Evolutionary conservation across 1,140 invertebrate genomes (phyloP).

Genomic region (Drosophila orena): DNA sequence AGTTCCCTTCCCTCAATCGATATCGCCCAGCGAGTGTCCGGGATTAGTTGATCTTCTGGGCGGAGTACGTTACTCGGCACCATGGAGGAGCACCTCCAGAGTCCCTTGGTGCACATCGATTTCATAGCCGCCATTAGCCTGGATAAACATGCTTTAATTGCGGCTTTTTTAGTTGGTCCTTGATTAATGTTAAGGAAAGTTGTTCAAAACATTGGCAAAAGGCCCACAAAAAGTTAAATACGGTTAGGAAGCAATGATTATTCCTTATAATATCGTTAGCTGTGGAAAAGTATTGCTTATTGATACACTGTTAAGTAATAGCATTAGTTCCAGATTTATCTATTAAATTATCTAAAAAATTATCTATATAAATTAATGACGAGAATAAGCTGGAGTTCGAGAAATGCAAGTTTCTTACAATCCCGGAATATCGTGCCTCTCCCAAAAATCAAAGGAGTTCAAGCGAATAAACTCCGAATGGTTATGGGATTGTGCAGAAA

Average conservation of each 20-base stretch:
- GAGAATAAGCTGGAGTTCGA: not conserved
- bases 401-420: not conserved
- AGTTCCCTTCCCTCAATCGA: not conserved
- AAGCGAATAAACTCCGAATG: constrained; percentile 16
- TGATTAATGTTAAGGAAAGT: not conserved
- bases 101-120: constrained; percentile 1
- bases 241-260: not conserved
- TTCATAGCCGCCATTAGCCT: not conserved
- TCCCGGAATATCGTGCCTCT: not conserved
- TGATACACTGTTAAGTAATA: no score
- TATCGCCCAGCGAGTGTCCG: not conserved
- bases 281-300: not conserved
- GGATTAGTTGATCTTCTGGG: not conserved
- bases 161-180: not conserved
- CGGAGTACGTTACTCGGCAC: not conserved
- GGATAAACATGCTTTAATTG: not conserved
- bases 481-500: constrained; percentile 21
- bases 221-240: not conserved
- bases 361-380: no score
- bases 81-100: not conserved
- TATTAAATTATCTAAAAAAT: no score
- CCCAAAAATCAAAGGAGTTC: constrained; percentile 22
- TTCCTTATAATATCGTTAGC: not conserved
- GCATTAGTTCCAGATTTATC: no score
- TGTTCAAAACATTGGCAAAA: not conserved